These are phyloP conservation scores for Sebastolobus altivelis DNA, from an alignment of 2,797 vertebrate genomes.

Conservation along the genomic window DNA sequence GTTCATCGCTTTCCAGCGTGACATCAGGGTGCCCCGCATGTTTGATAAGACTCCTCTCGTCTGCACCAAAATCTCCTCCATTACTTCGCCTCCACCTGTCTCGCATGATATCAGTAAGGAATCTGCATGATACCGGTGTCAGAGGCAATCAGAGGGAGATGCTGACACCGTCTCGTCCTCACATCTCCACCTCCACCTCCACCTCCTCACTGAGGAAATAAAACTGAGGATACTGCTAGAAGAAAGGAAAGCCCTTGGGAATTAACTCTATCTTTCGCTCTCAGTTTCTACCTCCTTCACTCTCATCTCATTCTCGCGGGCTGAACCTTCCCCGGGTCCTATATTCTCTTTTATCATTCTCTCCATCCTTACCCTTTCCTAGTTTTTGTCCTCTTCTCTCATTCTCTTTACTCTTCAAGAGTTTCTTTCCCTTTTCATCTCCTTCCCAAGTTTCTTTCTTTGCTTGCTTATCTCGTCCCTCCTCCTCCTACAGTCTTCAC, in stretches of 20 bases:
- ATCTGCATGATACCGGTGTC: slow-evolving; percentile 57
- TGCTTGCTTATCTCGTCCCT: slow-evolving; percentile 54
- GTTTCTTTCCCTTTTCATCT: slow-evolving; percentile 63
- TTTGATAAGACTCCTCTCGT: slow-evolving; percentile 38
- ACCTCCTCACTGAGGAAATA: slow-evolving; percentile 56
- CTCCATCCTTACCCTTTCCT: slow-evolving; percentile 55
- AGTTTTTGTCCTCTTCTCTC: slow-evolving; percentile 59
- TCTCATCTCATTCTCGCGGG: slow-evolving; percentile 58
- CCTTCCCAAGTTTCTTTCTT: slow-evolving; percentile 50
- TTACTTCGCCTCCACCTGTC: slow-evolving; percentile 42
- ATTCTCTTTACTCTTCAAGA: slow-evolving; percentile 59
- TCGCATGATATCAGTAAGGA: slow-evolving; percentile 33
- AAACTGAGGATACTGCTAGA: slow-evolving; percentile 54
- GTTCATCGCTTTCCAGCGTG: slow-evolving; percentile 30
- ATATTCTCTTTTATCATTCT: slow-evolving; percentile 62
- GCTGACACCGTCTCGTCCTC: slow-evolving; percentile 22
- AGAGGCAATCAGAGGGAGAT: slow-evolving; percentile 53
- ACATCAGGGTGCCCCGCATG: slow-evolving; percentile 24
- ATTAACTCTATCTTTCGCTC: slow-evolving; percentile 55
- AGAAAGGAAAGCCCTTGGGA: slow-evolving; percentile 65
- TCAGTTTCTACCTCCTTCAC: slow-evolving; percentile 57
- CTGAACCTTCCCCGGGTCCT: slow-evolving; percentile 53
- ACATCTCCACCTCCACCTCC: slow-evolving; percentile 33
- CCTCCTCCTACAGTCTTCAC: slow-evolving; percentile 25
- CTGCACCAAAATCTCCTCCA: slow-evolving; percentile 23